Evolutionary conservation across 1,140 invertebrate genomes (phyloP), one percentile per base, ranked within the genome.

Genomic region (Leucophenga varia): DNA sequence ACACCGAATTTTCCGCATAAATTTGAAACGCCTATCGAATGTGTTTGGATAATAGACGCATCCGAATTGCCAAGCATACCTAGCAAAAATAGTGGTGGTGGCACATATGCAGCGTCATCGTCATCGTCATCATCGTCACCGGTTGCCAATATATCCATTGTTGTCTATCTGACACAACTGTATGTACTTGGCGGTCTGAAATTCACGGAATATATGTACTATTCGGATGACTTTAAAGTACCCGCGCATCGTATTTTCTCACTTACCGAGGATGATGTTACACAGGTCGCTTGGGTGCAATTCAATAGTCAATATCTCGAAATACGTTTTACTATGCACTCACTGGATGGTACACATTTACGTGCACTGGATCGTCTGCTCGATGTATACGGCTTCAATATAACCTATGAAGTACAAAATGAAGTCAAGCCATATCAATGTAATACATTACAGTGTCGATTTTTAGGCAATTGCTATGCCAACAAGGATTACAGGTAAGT

Each of bases 371-470:
- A 91, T 55, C 82, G 86, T 40, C 78, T 95, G 8, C 78, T 93
- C 16, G 85, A 92, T 52, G 90, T 93, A 2, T 93, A 88, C 67
- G 93, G 92, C 6, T 94, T 96, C 78, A 96, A 96, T 74, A 86
- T 95, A 52, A 95, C 91, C 3, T 95, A 93, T 70, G 89, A 92
- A 64, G 85, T 94, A 51, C 69, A 77, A 49, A 67, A 67, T 25
- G 64, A 78, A 9, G 77, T 80, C 14, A 81, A 82, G 53, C 53
- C 77, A 2, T 76, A 82, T 25, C 82, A 85, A 5, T 95, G 91
- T 69, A 89, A 84, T 31, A 84, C 89, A 13, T 80, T 84, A 37
- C 81, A 85, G 39, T 95, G 92, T 68, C 88, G 90, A 0, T 89
- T 86, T 49, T 82, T 89, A 2, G 93, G 93, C 13, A 83, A 91